Base-by-base conservation (phyloP, 1,140 invertebrate species). In the Pachypeltis micranthus region DNA sequence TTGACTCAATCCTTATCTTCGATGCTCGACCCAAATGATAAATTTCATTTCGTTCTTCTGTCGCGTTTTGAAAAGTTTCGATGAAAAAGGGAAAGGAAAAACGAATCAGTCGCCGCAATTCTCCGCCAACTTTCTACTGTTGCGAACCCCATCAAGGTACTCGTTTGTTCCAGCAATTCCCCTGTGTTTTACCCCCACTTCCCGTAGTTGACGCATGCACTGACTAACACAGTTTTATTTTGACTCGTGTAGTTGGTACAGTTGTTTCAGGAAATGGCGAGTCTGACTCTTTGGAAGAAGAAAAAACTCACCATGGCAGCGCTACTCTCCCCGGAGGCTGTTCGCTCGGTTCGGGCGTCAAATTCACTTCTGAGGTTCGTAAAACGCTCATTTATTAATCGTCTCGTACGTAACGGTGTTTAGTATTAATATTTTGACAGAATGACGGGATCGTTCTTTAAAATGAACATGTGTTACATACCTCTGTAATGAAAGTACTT, bases 311-410 rank as follows among this genome's bases (percentile, higher is more conserved):
- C 72, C 82, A 80, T 69, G 84, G 77, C 65, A 85, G 76, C 69
- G 84, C 76, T 66, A 84, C 78, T 63, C 77, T 78, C 55, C 84
- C 77, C 62, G 78, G 79, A 21, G 78, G 78, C 26, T 79, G 78
- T 63, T 76, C 76, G 60, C 77, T 76, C 65, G 79, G 72, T 68
- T 78, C 70, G 64, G 80, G 74, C 14, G 79, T 81, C 26, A 86
- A 86, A 73, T 85, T 85, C 69, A 81, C 83, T 63, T 86, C 84
- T 44, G 85, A 87, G 69, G 85, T 87, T 34, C 65, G 64, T 39
- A n/a, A n/a, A n/a, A n/a, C n/a, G n/a, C n/a, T n/a, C n/a, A n/a
- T n/a, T n/a, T n/a, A n/a, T n/a, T n/a, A n/a, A n/a, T n/a, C n/a
- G n/a, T n/a, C n/a, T n/a, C n/a, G n/a, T n/a, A n/a, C n/a, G n/a